Conservation (phyloP, 1,140 invertebrate genomes). For the Apis laboriosa region DNA sequence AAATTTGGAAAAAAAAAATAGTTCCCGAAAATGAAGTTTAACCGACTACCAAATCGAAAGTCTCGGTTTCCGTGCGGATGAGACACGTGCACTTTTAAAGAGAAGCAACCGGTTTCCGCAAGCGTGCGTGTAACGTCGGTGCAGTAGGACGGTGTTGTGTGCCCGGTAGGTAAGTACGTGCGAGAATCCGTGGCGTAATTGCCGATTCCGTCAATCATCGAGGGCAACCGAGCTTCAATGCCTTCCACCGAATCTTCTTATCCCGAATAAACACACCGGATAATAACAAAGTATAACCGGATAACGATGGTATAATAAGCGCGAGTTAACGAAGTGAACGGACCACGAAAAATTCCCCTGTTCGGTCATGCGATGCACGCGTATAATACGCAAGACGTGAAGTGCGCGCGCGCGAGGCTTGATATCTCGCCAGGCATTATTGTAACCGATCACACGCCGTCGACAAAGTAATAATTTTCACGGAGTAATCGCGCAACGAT, state of each 20-base stretch:
- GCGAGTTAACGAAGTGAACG: constrained; percentile 58
- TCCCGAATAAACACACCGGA: constrained; percentile 51
- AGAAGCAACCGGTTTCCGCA: constrained; percentile 68
- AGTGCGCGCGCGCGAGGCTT: constrained; percentile 26
- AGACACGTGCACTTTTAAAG: constrained; percentile 57
- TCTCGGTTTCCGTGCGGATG: constrained; percentile 43
- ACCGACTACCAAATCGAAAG: too few species aligned
- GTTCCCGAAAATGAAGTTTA: too few species aligned
- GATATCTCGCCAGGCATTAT: constrained; percentile 52
- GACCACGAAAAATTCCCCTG: constrained; percentile 36
- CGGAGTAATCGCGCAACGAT: constrained; percentile 38
- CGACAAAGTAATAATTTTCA: constrained; percentile 50
- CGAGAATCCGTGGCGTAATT: constrained; percentile 64
- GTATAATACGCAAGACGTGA: neutral
- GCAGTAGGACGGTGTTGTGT: constrained; percentile 20
- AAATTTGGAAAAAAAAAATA: too few species aligned
- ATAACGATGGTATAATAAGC: constrained; percentile 61
- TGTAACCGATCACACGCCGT: constrained; percentile 51
- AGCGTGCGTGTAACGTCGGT: constrained; percentile 54
- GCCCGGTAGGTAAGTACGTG: constrained; percentile 68
- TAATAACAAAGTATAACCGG: constrained; percentile 64
- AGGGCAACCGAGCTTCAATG: constrained; percentile 38
- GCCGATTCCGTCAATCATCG: constrained; percentile 66
- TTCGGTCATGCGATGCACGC: constrained; percentile 44
- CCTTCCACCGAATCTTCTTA: constrained; percentile 46